Conservation (phyloP, 2,888 invertebrate species). For the Caenorhabditis japonica region DNA sequence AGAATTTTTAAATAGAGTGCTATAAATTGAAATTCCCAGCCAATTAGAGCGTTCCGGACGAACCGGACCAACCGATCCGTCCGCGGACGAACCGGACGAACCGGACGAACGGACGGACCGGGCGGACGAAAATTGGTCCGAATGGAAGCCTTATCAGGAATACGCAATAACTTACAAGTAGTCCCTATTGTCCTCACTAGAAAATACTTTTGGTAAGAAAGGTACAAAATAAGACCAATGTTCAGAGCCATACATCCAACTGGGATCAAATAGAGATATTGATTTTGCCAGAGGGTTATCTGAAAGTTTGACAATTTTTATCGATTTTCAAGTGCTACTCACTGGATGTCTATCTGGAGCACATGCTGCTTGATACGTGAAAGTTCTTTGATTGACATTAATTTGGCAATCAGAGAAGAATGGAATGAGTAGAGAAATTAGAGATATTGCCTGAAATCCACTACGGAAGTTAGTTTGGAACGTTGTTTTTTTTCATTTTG, state of each 20-base stretch:
- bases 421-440: slow-evolving; percentile 7
- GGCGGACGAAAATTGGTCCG: too few species aligned
- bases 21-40: too few species aligned
- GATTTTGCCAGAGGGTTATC: slow-evolving; percentile 21
- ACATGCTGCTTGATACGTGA: slow-evolving; percentile 3
- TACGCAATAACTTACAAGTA: too few species aligned
- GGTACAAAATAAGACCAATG: slow-evolving; percentile 11
- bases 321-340: neutral
- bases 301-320: neutral
- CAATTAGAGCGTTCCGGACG: too few species aligned
- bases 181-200: neutral
- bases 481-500: too few species aligned
- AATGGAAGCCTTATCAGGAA: too few species aligned
- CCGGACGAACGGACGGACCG: too few species aligned
- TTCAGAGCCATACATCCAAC: slow-evolving; percentile 16
- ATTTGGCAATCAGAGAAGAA: slow-evolving; percentile 18
- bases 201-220: slow-evolving; percentile 3
- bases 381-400: slow-evolving; percentile 16
- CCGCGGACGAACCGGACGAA: too few species aligned
- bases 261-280: slow-evolving; percentile 6
- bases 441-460: neutral
- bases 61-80: too few species aligned
- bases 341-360: slow-evolving; percentile 2
- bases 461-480: too few species aligned
- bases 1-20: too few species aligned